Evolutionary conservation across 2,113 vertebrate species (phyloP), one percentile per base, ranked within the genome.

Genomic region (Planiliza haematocheilus): DNA sequence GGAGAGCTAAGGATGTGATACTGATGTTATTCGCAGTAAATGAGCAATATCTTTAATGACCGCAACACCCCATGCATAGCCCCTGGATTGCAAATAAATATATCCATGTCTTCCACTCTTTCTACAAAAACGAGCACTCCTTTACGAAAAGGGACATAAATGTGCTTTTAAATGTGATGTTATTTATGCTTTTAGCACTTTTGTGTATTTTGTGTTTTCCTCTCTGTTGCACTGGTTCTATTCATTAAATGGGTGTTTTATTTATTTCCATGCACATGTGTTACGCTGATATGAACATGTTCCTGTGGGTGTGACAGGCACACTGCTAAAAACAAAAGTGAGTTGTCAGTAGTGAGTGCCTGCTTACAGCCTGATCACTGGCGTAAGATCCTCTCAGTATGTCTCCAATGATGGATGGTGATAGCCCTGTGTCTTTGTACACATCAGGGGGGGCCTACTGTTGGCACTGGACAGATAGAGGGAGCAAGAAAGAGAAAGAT

Each of bases 371-470:
- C 93, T 93, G 94, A 95, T 95, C 93, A 92, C 93, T 93, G 93
- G 89, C 69, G 92, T 90, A 92, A 94, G 86, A 85, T 92, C 93
- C 93, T 94, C 88, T 96, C 94, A 94, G 91, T 94, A 94, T 93
- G 92, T 95, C 93, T 92, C 93, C 89, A 91, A 87, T 95, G 95
- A 96, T 95, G 94, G 94, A 96, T 93, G 94, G 90, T 90, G 94
- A 95, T 95, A 92, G 93, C 92, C 91, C 89, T 86, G 94, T 93
- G 90, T 94, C 94, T 95, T 93, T 90, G 91, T 91, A 92, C 89
- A 90, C 90, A 93, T 91, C 89, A 91, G 92, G 92, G 91, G 87
- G 88, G 91, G 91, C 91, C 90, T 84, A 93, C 92, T 94, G 90
- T 90, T 94, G 95, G 95, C 94, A 88, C 84, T 90, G 91, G 94